Evolutionary conservation across 2,888 invertebrate species (phyloP).

Genomic region (Andrena bucephala): DNA sequence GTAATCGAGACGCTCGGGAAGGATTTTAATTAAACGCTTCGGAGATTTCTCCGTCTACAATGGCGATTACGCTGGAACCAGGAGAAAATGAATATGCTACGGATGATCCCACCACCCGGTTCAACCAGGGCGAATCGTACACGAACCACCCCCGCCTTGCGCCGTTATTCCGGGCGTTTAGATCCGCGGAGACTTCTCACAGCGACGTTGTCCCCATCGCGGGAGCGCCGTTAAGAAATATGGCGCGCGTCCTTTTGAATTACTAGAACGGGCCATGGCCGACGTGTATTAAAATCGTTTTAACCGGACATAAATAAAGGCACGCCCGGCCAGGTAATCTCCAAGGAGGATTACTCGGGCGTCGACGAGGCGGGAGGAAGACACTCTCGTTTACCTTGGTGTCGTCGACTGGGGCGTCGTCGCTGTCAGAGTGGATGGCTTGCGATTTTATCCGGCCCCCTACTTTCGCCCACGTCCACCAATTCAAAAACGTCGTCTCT

Average conservation of each 20-base stretch:
- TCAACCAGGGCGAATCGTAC: neutral
- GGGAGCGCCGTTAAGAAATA: conserved; percentile 16
- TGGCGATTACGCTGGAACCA: neutral
- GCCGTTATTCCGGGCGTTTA: conserved; percentile 2
- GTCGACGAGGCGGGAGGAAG: conserved; percentile 36
- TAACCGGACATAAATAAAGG: conserved; percentile 81
- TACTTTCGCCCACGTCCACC: conserved; percentile 34
- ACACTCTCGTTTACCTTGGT: conserved; percentile 49
- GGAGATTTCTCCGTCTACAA: conserved; percentile 10
- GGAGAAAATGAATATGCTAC: conserved; percentile 8
- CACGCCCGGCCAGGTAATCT: conserved; percentile 73
- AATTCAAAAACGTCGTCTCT: conserved; percentile 50
- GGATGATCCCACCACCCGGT: conserved; percentile 8
- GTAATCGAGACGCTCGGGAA: neutral
- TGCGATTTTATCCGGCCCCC: conserved; percentile 50
- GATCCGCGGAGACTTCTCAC: conserved; percentile 3
- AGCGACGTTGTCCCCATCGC: too few relatives aligned
- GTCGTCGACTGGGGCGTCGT: conserved; percentile 38
- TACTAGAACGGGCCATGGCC: conserved; percentile 69
- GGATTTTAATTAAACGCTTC: conserved; percentile 34
- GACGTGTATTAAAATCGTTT: conserved; percentile 81
- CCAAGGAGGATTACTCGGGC: conserved; percentile 68
- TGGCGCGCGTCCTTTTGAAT: conserved; percentile 73
- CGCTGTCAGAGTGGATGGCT: conserved; percentile 18
- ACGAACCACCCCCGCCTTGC: neutral